A percentile compares a stretch with the other conserved stretches of the same genome.
Conservation (phyloP, 2,888 invertebrate genomes). For the Platerodrilus igneus region DNA sequence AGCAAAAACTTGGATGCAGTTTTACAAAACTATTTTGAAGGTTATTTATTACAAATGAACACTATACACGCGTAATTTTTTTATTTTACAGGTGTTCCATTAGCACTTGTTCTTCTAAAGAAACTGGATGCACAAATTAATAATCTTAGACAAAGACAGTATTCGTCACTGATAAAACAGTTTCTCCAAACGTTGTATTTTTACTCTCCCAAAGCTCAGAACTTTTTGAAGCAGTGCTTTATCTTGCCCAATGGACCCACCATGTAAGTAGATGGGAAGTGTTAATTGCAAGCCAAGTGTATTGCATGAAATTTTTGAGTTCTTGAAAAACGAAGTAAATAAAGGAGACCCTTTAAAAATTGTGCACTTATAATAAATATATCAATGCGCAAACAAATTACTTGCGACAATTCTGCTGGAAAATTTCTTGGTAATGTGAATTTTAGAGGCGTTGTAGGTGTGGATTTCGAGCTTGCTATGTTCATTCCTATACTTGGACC, state of each 20-base stretch:
- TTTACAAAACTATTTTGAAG: slow-evolving; percentile 7
- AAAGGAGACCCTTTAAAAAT: slow-evolving; percentile 1
- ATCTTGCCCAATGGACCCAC: slow-evolving; percentile 12
- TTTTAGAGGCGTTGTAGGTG: slow-evolving; percentile 11
- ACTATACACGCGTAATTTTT: no score
- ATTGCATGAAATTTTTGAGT: slow-evolving; percentile 10
- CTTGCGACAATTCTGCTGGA: slow-evolving; percentile 9
- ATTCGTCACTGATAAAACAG: slow-evolving; percentile 11
- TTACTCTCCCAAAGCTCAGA: slow-evolving; percentile 14
- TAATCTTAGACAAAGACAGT: slow-evolving; percentile 2
- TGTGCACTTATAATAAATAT: slow-evolving; percentile 12
- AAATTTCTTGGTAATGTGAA: slow-evolving; percentile 12
- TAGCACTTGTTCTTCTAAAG: slow-evolving; percentile 7
- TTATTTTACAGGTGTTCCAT: slow-evolving; percentile 6
- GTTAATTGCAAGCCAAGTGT: slow-evolving; percentile 11
- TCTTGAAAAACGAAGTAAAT: slow-evolving; percentile 8
- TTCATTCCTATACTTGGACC: no score
- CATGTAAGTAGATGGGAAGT: slow-evolving; percentile 12
- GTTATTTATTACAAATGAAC: no score
- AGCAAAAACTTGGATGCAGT: slow-evolving; percentile 2
- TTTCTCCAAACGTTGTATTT: slow-evolving; percentile 16
- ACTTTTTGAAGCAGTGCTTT: slow-evolving; percentile 10
- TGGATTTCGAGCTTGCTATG: slow-evolving; percentile 9
- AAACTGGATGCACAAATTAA: slow-evolving; percentile 3
- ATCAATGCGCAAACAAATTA: slow-evolving; percentile 12